These are phyloP conservation scores for Corythucha ciliata DNA, from an alignment of 2,888 invertebrate species.

Conservation along the genomic window DNA sequence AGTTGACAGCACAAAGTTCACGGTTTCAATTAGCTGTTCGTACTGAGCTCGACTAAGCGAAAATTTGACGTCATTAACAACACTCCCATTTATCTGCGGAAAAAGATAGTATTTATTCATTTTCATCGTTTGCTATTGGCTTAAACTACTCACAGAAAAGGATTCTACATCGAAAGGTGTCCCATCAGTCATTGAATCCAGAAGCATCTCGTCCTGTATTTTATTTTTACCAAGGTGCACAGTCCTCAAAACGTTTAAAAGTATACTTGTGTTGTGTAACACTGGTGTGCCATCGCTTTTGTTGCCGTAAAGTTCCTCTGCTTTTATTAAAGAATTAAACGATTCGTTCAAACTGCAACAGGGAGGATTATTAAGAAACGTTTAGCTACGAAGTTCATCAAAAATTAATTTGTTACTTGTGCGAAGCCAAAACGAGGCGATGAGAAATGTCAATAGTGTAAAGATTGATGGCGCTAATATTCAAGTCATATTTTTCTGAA, in stretches of 20 bases:
- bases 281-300: slow-evolving; percentile 69
- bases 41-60: slow-evolving; percentile 79
- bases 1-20: slow-evolving; percentile 40
- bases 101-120: slow-evolving; percentile 30
- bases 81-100: slow-evolving; percentile 60
- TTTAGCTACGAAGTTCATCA: not conserved
- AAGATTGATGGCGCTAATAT: slow-evolving; percentile 77
- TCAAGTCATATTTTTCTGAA: slow-evolving; percentile 52
- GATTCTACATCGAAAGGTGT: slow-evolving; percentile 30
- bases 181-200: slow-evolving; percentile 31
- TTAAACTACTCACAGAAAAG: slow-evolving; percentile 29
- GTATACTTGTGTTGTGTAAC: slow-evolving; percentile 77
- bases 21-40: slow-evolving; percentile 74
- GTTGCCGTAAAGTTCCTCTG: slow-evolving; percentile 67
- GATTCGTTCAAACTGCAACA: slow-evolving; percentile 21
- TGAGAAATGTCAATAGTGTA: slow-evolving; percentile 58
- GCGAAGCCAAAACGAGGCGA: not conserved
- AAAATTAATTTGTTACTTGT: not conserved
- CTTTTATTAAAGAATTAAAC: slow-evolving; percentile 34
- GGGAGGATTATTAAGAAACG: not conserved
- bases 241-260: slow-evolving; percentile 53
- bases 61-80: slow-evolving; percentile 75
- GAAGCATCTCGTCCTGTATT: slow-evolving; percentile 31
- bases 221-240: slow-evolving; percentile 36
- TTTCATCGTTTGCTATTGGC: not conserved